Evolutionary conservation across 2,888 invertebrate species (phyloP).

Genomic region (Anaspis maculata): DNA sequence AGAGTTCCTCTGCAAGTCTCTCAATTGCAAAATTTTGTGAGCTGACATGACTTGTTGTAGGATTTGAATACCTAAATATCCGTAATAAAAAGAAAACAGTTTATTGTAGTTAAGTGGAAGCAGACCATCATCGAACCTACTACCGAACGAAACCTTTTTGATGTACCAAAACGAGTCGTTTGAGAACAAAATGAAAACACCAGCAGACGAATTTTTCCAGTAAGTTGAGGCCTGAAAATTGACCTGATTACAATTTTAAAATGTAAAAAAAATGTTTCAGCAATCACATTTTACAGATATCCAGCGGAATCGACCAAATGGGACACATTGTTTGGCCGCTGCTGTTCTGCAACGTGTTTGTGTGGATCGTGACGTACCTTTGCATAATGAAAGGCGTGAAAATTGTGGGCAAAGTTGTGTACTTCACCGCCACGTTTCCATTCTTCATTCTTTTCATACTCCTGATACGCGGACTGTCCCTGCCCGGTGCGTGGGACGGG

Average conservation of each 20-base stretch:
- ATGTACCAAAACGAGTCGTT: conserved; percentile 34
- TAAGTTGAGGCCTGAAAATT: too few species aligned
- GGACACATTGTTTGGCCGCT: conserved; percentile 77
- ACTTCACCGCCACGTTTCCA: conserved; percentile 81
- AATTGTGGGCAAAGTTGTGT: conserved; percentile 82
- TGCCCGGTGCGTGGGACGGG: conserved; percentile 72
- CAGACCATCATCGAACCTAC: background rate
- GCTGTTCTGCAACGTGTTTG: conserved; percentile 62
- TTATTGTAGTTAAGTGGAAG: background rate
- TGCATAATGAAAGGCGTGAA: conserved; percentile 84
- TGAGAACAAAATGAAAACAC: conserved; percentile 46
- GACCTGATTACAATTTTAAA: conserved; percentile 2
- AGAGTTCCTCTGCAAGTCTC: too few species aligned
- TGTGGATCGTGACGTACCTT: conserved; percentile 74
- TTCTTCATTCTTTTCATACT: conserved; percentile 64
- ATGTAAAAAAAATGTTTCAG: too few species aligned
- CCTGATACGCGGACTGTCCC: conserved; percentile 67
- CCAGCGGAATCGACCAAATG: conserved; percentile 61
- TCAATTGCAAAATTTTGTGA: too few species aligned
- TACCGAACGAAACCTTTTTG: conserved; percentile 11
- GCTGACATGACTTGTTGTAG: too few species aligned
- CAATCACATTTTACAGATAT: conserved; percentile 68
- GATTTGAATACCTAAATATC: too few species aligned
- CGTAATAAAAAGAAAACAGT: background rate
- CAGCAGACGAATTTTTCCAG: conserved; percentile 81